Evolutionary conservation across 92 coral and sea anemone genomes (phyloP).

Genomic region (Porites lobata): DNA sequence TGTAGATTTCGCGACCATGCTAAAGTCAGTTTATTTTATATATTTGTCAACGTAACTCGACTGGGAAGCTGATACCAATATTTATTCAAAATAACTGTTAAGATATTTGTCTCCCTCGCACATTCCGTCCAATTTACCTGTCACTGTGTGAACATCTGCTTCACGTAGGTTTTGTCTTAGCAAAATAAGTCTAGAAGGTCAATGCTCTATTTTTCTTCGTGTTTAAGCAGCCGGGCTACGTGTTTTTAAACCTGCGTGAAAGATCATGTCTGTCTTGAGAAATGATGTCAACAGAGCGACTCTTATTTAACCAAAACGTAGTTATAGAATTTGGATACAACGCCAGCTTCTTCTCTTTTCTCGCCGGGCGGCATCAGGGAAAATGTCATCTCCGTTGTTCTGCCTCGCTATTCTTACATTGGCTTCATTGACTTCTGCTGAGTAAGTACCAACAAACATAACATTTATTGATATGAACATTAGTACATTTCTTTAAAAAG

Average conservation of each 20-base stretch:
- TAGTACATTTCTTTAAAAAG: background rate
- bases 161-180: background rate
- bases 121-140: background rate
- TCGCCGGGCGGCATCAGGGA: background rate
- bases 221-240: slow-evolving; percentile 16
- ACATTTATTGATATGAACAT: background rate
- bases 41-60: background rate
- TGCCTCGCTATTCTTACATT: background rate
- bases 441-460: slow-evolving; percentile 9
- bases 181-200: slow-evolving; percentile 1
- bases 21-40: background rate
- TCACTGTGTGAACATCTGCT: slow-evolving; percentile 28
- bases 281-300: slow-evolving; percentile 3
- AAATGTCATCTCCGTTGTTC: slow-evolving; percentile 11
- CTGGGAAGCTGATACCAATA: background rate
- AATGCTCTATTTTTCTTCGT: background rate
- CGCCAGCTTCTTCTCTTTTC: background rate
- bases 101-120: no score
- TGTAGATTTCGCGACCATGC: background rate
- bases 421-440: slow-evolving; percentile 4
- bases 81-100: background rate
- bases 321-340: background rate
- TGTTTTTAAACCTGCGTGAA: background rate
- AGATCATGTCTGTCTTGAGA: background rate
- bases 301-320: background rate